Evolutionary conservation across 2,888 invertebrate genomes (phyloP), one percentile per base, ranked within the genome.

Genomic region (Cephus pygmeus): DNA sequence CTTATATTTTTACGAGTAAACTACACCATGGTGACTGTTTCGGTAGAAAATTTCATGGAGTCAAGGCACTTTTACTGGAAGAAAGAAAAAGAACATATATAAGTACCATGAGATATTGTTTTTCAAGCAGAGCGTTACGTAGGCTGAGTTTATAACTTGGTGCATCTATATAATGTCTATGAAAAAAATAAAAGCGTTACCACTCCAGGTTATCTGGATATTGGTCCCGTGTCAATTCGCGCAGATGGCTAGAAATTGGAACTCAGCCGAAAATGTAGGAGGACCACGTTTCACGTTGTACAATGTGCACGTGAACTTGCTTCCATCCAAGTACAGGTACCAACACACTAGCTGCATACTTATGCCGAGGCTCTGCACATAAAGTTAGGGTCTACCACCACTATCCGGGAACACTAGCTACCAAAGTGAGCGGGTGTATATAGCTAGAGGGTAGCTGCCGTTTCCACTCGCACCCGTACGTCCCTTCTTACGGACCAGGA

Each of bases 351-450:
- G 87, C 88, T 87, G 88, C 88, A 90, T 91, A 91, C 91, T 91
- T 90, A 91, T 89, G 90, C 88, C 88, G 86, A 81, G 84, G 86
- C 88, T 87, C 86, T 86, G 88, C 90, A 90, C 91, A 91, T 91
- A 91, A 91, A 91, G 90, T 91, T 90, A 86, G 87, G 87, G 86
- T 81, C 84, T 81, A 81, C 83, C 82, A 86, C 84, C 33, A 56
- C 56, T 23, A 56, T 56, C 56, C 56, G 23, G 56, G 23, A 56
- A 56, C 23, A 56, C 56, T 56, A 56, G 56, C 56, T 56, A 56
- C 56, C 56, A 56, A 23, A 56, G 56, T 56, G 56, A 56, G 56
- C 56, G 56, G 56, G 0, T 56, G 56, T 56, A 23, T 56, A 56
- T 23, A 23, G 56, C 78, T 69, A 69, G 77, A 73, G 34, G 75